phyloP scores from a whole-genome alignment of 2,888 invertebrate genomes.

The Pterostichus niger region DNA sequence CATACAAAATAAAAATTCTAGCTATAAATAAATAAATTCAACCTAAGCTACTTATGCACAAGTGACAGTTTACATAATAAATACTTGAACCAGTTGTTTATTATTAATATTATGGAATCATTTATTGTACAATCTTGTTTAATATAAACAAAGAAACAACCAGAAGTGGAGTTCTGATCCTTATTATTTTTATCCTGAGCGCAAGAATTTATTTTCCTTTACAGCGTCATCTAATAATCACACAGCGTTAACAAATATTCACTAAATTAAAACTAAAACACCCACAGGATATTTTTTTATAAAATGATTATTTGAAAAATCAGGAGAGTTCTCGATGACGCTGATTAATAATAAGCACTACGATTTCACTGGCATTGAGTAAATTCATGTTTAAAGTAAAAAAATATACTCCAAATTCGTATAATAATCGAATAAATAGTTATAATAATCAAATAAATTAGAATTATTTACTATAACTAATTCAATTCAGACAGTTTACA shows the following conservation, averaged over 20 bases:
- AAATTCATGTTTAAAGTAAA: constrained; percentile 34
- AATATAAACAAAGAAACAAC: constrained; percentile 66
- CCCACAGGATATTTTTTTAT: no score
- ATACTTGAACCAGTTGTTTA: constrained; percentile 64
- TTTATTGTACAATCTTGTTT: constrained; percentile 65
- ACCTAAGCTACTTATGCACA: constrained; percentile 58
- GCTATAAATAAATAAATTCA: constrained; percentile 61
- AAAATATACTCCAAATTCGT: constrained; percentile 44
- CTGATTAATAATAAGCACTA: not conserved
- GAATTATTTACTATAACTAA: constrained; percentile 49
- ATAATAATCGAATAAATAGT: constrained; percentile 37
- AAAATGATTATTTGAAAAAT: no score
- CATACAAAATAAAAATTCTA: constrained; percentile 59
- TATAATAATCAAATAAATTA: constrained; percentile 48
- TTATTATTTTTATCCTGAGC: constrained; percentile 60
- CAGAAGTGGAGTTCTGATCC: constrained; percentile 58
- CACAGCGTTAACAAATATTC: no score
- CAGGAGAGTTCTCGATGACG: no score
- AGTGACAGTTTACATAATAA: constrained; percentile 62
- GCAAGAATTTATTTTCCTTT: constrained; percentile 45
- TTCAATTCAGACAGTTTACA: constrained; percentile 51
- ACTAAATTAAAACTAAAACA: no score
- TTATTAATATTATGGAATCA: constrained; percentile 65
- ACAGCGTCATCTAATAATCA: no score
- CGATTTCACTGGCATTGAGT: constrained; percentile 16